Percentiles rank a stretch among this genome's conserved stretches.
phyloP scores from a whole-genome alignment of 2,113 vertebrate species.

The Silurus glanis region DNA sequence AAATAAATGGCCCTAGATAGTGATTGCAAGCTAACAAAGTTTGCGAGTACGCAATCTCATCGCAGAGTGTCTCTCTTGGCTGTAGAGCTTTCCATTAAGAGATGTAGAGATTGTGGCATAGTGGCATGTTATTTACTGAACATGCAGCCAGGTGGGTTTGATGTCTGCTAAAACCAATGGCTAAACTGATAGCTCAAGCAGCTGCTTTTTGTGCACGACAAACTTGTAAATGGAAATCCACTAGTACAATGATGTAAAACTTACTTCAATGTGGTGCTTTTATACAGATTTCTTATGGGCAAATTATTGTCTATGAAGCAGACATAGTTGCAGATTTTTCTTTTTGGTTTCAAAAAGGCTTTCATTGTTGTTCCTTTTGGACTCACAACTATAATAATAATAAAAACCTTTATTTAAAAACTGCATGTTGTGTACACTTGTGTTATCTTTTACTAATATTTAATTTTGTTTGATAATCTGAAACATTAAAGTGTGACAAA shows the following conservation, averaged over 20 bases:
- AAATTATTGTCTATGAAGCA: not conserved
- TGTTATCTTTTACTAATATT: too few species aligned
- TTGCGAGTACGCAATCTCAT: conserved; percentile 21
- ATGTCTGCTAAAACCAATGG: not conserved
- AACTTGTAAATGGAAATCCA: not conserved
- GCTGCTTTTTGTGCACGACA: not conserved
- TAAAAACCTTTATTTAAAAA: too few species aligned
- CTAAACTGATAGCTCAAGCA: not conserved
- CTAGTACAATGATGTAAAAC: not conserved
- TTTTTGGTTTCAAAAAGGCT: not conserved
- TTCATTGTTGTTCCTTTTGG: not conserved
- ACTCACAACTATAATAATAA: too few species aligned
- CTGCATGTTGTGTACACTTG: too few species aligned
- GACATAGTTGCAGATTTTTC: not conserved
- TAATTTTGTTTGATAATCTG: too few species aligned
- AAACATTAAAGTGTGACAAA: too few species aligned
- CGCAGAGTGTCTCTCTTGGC: conserved; percentile 17
- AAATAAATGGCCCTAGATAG: conserved; percentile 34
- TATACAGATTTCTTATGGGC: not conserved
- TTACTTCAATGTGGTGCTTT: not conserved
- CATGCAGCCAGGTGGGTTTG: not conserved
- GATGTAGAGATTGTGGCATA: not conserved
- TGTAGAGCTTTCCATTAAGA: conserved; percentile 21
- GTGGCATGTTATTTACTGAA: not conserved
- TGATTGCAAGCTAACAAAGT: conserved; percentile 28